phyloP scores from a whole-genome alignment of 1,140 invertebrate genomes.

The Trichoplusia ni region DNA sequence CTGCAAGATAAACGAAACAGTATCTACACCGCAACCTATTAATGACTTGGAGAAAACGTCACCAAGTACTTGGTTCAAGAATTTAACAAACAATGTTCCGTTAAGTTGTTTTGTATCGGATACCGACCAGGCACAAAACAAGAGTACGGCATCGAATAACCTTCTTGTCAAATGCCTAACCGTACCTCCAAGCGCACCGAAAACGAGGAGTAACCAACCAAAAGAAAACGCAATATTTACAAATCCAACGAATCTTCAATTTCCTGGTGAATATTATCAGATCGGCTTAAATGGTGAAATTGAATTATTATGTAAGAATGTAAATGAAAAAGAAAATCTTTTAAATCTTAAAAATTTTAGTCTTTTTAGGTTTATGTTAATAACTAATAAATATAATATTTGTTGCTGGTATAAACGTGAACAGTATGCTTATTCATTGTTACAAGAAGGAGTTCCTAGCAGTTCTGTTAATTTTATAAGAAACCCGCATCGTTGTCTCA shows the following conservation, averaged over 20 bases:
- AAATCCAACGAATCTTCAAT: neutral
- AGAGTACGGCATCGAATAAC: too few relatives aligned
- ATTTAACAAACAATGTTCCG: too few relatives aligned
- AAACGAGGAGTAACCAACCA: too few relatives aligned
- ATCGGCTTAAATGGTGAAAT: slow-evolving; percentile 14
- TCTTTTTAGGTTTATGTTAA: too few relatives aligned
- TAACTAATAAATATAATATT: neutral
- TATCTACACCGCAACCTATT: neutral
- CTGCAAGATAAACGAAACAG: slow-evolving; percentile 30
- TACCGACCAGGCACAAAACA: too few relatives aligned
- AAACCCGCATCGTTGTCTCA: neutral
- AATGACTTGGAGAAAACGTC: neutral
- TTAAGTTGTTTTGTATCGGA: too few relatives aligned
- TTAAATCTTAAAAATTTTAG: neutral
- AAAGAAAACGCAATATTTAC: too few relatives aligned
- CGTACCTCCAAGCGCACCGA: too few relatives aligned
- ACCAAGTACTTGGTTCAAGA: neutral
- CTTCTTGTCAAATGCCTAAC: too few relatives aligned
- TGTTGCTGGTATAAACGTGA: slow-evolving; percentile 27
- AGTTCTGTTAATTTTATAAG: slow-evolving; percentile 7
- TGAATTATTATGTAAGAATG: neutral
- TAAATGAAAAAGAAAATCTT: neutral
- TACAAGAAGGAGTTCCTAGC: neutral
- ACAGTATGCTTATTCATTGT: neutral
- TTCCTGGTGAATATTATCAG: neutral